Base-by-base conservation (phyloP, 2,113 vertebrate genomes). In the Rousettus leschenaultii region DNA sequence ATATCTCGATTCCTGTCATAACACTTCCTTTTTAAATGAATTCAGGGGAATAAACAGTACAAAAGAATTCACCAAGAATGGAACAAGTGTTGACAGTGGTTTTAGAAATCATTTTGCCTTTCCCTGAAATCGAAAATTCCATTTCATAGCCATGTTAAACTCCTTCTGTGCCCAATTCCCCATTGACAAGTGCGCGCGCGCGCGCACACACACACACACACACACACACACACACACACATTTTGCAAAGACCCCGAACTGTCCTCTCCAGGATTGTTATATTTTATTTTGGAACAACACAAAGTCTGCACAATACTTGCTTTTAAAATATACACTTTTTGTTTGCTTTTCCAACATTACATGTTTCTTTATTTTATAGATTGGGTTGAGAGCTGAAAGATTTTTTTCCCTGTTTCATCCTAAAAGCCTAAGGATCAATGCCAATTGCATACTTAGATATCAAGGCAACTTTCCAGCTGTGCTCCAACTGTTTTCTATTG, bases 401-500 rank as follows among this genome's bases (percentile, higher is more conserved):
- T 40, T 35, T 78, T 43, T 51, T 24, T 9, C 3, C 63, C 38
- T 16, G 19, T 73, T 86, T 97, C 48, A 73, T 95, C 55, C 35
- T 87, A 70, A 93, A 95, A 94, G 80, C 70, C 70, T 45, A 79
- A 71, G 16, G 94, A 93, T 97, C 96, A 51, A 91, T 95, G 95
- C 70, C 75, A 91, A 95, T 74, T 83, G 92, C 70, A 33, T 73
- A 38, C 75, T 88, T 84, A 94, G n/a, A n/a, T 77, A 84, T 38
- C 71, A n/a, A 94, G 68, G 88, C 77, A 79, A 40, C 43, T 95
- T 86, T 95, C 95, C 95, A 95, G 95, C 88, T 95, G 86, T 57
- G 92, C 85, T 63, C 77, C 85, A 22, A 80, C 75, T 86, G 94
- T 83, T 83, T 85, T 28, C 77, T 59, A 45, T 93, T 94, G 71